Evolutionary conservation across 2,797 vertebrate species (phyloP).

Genomic region (Hipposideros larvatus): DNA sequence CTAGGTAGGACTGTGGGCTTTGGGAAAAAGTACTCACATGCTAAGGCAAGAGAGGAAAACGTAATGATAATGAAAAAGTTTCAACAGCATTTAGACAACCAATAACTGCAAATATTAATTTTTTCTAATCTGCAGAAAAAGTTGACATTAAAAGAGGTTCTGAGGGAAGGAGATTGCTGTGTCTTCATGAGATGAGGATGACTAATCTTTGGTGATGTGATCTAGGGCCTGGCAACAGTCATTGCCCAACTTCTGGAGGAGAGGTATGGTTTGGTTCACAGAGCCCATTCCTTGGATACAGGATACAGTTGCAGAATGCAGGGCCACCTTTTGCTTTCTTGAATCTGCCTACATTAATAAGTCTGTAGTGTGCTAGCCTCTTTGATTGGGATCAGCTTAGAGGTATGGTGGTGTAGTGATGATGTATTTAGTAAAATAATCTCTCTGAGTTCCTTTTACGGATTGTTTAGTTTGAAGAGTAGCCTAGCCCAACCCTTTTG

Average conservation of each 20-base stretch:
- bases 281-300: background rate
- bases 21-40: background rate
- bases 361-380: background rate
- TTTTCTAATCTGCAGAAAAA: background rate
- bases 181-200: background rate
- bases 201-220: background rate
- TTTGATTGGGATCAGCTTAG: background rate
- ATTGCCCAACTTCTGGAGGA: background rate
- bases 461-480: background rate
- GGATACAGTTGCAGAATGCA: background rate
- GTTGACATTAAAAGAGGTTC: background rate
- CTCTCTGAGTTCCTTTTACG: background rate
- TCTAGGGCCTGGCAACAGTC: background rate
- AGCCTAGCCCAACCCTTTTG: background rate
- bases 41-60: background rate
- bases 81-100: background rate
- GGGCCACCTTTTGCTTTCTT: background rate
- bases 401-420: background rate
- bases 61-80: background rate
- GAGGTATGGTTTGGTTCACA: background rate
- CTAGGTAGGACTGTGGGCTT: background rate
- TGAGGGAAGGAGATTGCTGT: background rate
- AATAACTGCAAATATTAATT: background rate
- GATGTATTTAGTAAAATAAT: constrained; percentile 26
- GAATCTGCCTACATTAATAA: background rate